A percentile compares a stretch with the other conserved stretches of the same genome.
phyloP scores from a whole-genome alignment of 2,113 vertebrate genomes.

The Rhabdomys dilectus region DNA sequence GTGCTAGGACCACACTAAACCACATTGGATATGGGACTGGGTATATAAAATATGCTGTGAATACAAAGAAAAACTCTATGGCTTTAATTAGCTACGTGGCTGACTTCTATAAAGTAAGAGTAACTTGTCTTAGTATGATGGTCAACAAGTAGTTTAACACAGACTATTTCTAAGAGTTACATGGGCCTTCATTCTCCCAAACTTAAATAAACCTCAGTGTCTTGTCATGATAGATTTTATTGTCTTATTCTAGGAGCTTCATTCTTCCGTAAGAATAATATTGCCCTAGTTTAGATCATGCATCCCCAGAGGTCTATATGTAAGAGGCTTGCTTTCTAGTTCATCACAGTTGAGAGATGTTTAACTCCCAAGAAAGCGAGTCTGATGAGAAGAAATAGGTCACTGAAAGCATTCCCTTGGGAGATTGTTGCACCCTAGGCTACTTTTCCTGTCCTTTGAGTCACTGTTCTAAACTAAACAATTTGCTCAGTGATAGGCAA shows the following conservation, averaged over 20 bases:
- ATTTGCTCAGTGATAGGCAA: neutral
- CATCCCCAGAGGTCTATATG: neutral
- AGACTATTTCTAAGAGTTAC: neutral
- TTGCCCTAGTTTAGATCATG: neutral
- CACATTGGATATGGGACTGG: neutral
- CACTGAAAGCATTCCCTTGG: neutral
- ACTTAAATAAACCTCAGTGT: neutral
- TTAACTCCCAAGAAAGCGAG: neutral
- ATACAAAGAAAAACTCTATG: neutral
- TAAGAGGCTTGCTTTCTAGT: neutral
- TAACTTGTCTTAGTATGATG: neutral
- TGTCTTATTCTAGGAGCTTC: neutral
- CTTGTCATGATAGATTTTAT: neutral
- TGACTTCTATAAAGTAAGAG: conserved; percentile 9
- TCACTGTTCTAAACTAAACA: neutral
- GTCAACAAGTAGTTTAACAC: neutral
- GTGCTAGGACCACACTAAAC: neutral
- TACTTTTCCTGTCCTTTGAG: neutral
- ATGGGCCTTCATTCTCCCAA: neutral
- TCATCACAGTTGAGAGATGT: neutral
- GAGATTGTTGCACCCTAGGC: neutral
- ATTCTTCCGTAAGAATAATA: neutral
- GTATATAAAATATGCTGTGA: conserved; percentile 5
- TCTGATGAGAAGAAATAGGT: neutral
- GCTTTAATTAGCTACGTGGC: neutral